Evolutionary conservation across 2,888 invertebrate genomes (phyloP), one percentile per base, ranked within the genome.

Genomic region (Leucoptera coffeella): DNA sequence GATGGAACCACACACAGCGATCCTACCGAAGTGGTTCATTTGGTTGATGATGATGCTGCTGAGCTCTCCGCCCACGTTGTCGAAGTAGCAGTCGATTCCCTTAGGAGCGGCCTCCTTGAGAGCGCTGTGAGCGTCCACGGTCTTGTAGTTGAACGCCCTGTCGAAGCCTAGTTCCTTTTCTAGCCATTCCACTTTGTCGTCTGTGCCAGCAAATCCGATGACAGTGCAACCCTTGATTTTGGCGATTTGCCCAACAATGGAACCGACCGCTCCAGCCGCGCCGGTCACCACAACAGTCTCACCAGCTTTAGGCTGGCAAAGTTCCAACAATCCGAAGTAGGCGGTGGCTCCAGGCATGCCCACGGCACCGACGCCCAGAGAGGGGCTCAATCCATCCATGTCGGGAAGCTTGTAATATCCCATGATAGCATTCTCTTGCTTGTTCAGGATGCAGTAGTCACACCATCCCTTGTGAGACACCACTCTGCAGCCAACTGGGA

Each of bases 81-180:
- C 86, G 43, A 85, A 85, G 43, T 80, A 85, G 41, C 82, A 80
- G 41, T 86, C 83, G 1, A 85, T 58, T 6, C 83, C 84, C 12
- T 81, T 54, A 0, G 84, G 82, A 2, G 82, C 82, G 22, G 67
- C 71, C 47, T 77, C 60, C 30, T 73, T 72, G 9, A 87, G 50
- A n/a, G 71, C 74, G 23, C 59, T 42, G 1, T 46, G 41, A 10
- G 78, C 37, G 38, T 80, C 50, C 3, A 51, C 69, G 2, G 71
- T 78, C 47, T 85, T 86, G 49, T 86, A 87, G 56, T 87, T 86
- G 35, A 80, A 76, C 2, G 75, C 82, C 35, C 73, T 57, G 44
- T 87, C 80, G 40, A 85, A 85, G 5, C 78, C 78, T 1, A 85
- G 47, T 14, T 79, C 75, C 5, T 77, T 55, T 23, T 64, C 74